Conservation (phyloP, 2,797 vertebrate genomes). For the Polyboroides typus region DNA sequence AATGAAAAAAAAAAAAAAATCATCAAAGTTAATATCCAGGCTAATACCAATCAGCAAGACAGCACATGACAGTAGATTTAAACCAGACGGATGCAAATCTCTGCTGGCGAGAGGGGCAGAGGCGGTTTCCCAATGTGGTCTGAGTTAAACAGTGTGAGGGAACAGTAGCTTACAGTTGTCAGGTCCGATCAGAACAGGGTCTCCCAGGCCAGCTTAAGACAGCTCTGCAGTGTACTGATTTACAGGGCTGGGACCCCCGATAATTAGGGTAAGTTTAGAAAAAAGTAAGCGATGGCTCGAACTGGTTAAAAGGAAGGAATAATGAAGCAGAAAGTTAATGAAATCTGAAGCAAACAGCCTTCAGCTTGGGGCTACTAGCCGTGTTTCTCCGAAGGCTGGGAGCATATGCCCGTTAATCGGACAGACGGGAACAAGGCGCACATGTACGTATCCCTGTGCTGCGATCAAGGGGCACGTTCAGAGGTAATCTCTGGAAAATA, state of each 20-base stretch:
- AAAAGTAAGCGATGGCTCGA: constrained; percentile 38
- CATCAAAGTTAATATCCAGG: constrained; percentile 76
- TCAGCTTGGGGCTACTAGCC: constrained; percentile 23
- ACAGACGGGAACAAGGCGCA: background rate
- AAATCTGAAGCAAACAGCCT: constrained; percentile 66
- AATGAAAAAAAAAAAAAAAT: background rate
- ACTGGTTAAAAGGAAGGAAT: constrained; percentile 36
- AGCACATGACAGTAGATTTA: constrained; percentile 82
- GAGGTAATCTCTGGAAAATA: constrained; percentile 24
- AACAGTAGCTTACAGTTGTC: constrained; percentile 90
- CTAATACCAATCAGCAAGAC: constrained; percentile 76
- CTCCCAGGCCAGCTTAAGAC: constrained; percentile 56
- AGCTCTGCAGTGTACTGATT: constrained; percentile 65
- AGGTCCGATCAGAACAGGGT: constrained; percentile 81
- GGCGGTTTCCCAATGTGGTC: constrained; percentile 83
- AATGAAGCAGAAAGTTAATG: constrained; percentile 66
- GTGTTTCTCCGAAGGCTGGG: background rate
- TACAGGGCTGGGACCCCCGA: constrained; percentile 65
- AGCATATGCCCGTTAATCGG: background rate
- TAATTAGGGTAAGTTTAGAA: constrained; percentile 69
- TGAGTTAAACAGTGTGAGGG: constrained; percentile 84
- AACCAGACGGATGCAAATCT: constrained; percentile 83
- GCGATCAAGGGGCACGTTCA: background rate
- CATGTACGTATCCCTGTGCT: background rate
- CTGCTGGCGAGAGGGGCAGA: constrained; percentile 34